phyloP scores from a whole-genome alignment of 92 coral and sea anemone genomes.

The Virgularia gustaviana region DNA sequence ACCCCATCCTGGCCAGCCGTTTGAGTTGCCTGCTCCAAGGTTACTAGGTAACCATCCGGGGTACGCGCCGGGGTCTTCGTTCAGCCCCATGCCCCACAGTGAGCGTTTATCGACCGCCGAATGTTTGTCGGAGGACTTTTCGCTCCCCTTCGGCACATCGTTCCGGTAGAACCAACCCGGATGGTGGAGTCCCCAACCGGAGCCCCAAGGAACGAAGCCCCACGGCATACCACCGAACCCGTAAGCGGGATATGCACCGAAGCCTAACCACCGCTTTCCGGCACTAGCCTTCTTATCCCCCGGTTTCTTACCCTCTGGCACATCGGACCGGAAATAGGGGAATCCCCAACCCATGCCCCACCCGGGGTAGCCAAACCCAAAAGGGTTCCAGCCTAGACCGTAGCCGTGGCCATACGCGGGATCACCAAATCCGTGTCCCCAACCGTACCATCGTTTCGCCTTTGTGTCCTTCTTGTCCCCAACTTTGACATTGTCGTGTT shows the following conservation, averaged over 20 bases:
- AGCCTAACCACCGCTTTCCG: constrained; percentile 61
- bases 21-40: neutral
- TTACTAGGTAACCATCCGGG: constrained; percentile 31
- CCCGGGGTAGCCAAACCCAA: constrained; percentile 27
- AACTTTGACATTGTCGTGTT: constrained; percentile 29
- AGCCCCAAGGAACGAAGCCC: constrained; percentile 13
- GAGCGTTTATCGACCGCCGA: constrained; percentile 17
- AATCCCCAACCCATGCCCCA: neutral
- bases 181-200: constrained; percentile 24
- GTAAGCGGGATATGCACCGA: constrained; percentile 50
- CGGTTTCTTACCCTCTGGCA: constrained; percentile 28
- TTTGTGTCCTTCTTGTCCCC: constrained; percentile 40
- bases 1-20: constrained; percentile 39
- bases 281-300: constrained; percentile 72
- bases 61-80: constrained; percentile 17
- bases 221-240: constrained; percentile 34
- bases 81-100: constrained; percentile 26
- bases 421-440: constrained; percentile 62
- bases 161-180: constrained; percentile 34
- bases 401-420: constrained; percentile 55
- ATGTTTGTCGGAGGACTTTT: neutral
- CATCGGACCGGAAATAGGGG: neutral
- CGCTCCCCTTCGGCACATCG: constrained; percentile 43
- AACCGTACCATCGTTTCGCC: constrained; percentile 60
- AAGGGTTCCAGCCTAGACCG: constrained; percentile 19